Conservation (phyloP, 2,113 vertebrate species). For the Alligator sinensis region DNA sequence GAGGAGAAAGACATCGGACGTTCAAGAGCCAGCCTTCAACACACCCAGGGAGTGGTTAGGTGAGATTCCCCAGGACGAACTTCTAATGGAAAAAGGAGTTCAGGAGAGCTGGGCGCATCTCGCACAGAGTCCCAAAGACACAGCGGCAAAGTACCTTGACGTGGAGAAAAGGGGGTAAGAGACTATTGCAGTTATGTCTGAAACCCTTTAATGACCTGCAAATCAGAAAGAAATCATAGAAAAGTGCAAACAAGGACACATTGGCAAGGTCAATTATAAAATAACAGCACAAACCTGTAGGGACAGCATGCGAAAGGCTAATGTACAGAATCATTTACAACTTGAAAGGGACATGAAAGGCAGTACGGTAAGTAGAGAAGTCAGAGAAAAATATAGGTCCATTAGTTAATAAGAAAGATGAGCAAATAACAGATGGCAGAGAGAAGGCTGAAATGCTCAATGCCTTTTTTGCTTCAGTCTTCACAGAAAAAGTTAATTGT, state of each 20-base stretch:
- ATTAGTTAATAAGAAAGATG: neutral
- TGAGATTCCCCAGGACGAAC: neutral
- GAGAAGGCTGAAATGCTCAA: neutral
- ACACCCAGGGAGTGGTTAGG: neutral
- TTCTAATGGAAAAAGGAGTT: slow-evolving; percentile 55
- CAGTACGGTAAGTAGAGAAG: slow-evolving; percentile 19
- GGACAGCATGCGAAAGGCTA: neutral
- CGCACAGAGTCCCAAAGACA: neutral
- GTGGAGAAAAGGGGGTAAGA: slow-evolving; percentile 41
- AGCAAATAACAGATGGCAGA: neutral
- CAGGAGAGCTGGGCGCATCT: slow-evolving; percentile 26
- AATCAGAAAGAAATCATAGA: slow-evolving; percentile 46
- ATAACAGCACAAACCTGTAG: neutral
- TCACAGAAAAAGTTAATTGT: neutral
- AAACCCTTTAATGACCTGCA: slow-evolving; percentile 60
- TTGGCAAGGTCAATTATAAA: slow-evolving; percentile 27
- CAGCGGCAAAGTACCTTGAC: neutral
- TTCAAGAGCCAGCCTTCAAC: slow-evolving; percentile 23
- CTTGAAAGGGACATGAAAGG: slow-evolving; percentile 43
- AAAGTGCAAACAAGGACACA: slow-evolving; percentile 33
- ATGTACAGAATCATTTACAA: slow-evolving; percentile 25
- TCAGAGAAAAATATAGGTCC: neutral
- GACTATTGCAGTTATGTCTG: slow-evolving; percentile 47
- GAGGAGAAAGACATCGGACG: slow-evolving; percentile 41
- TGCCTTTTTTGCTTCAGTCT: neutral